These are phyloP conservation scores for Taeniopygia guttata DNA, from an alignment of 2,797 vertebrate species.

Conservation along the genomic window DNA sequence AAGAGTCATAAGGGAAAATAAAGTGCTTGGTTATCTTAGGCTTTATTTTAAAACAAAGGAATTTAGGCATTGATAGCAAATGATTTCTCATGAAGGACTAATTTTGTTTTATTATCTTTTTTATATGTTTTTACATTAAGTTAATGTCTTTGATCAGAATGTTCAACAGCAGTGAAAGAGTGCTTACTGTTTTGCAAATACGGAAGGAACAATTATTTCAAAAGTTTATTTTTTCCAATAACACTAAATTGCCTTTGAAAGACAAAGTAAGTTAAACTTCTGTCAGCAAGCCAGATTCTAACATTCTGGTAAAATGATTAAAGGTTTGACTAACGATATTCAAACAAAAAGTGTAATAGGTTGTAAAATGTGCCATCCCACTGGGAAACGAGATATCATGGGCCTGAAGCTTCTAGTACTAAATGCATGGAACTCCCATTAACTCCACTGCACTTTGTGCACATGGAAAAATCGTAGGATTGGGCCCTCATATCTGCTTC, in stretches of 20 bases:
- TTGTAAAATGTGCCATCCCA: slow-evolving; percentile 59
- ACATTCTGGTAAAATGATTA: slow-evolving; percentile 70
- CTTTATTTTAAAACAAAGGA: neutral
- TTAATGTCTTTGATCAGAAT: neutral
- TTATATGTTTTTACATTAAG: neutral
- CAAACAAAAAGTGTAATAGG: slow-evolving; percentile 66
- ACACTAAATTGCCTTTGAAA: slow-evolving; percentile 59
- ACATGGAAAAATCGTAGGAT: slow-evolving; percentile 32
- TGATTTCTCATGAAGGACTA: neutral
- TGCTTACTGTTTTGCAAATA: slow-evolving; percentile 17
- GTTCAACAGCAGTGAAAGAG: neutral
- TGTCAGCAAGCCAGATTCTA: slow-evolving; percentile 26
- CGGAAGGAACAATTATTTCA: slow-evolving; percentile 13
- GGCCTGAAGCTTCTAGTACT: slow-evolving; percentile 30
- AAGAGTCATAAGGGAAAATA: neutral
- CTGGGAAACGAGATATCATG: slow-evolving; percentile 50
- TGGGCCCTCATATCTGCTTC: slow-evolving; percentile 27
- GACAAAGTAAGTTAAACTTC: slow-evolving; percentile 42
- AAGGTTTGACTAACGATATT: slow-evolving; percentile 66
- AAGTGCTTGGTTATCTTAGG: neutral
- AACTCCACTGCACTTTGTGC: neutral
- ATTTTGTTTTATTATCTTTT: neutral
- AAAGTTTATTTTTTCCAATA: slow-evolving; percentile 42
- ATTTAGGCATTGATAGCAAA: neutral
- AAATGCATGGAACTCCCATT: slow-evolving; percentile 59